Conservation (phyloP, 2,797 vertebrate genomes). For the Acanthis flammea region DNA sequence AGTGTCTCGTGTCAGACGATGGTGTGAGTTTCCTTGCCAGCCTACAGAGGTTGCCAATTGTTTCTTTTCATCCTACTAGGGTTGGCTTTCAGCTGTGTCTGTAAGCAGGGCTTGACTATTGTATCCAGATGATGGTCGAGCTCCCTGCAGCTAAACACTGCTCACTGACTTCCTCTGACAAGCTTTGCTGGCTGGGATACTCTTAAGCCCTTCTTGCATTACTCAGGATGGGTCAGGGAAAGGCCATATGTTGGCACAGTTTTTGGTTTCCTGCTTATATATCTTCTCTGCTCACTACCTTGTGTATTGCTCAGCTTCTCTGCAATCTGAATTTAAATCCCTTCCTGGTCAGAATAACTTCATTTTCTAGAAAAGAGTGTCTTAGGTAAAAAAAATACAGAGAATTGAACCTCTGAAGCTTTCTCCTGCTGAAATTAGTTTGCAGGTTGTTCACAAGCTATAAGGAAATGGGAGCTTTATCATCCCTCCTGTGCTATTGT, state of each 20-base stretch:
- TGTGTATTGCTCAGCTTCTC: neutral
- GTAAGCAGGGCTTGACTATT: neutral
- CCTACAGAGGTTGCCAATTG: neutral
- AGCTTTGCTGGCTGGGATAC: neutral
- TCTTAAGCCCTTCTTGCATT: neutral
- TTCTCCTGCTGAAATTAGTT: neutral
- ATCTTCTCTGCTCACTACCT: neutral
- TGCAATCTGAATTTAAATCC: neutral
- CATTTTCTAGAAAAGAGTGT: neutral
- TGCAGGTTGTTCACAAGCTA: neutral
- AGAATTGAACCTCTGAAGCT: neutral
- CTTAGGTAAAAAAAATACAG: accelerated
- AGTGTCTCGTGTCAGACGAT: accelerated
- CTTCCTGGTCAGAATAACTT: neutral
- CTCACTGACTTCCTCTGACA: constrained; percentile 10
- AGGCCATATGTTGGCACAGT: neutral
- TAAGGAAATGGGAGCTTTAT: neutral
- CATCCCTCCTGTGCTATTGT: neutral
- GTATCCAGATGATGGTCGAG: neutral
- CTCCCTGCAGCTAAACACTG: neutral
- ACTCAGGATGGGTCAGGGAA: neutral
- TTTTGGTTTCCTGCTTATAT: neutral
- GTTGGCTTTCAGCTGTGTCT: neutral
- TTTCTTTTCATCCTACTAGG: neutral
- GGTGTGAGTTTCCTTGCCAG: neutral